Evolutionary conservation across 1,140 invertebrate species (phyloP), one percentile per base, ranked within the genome.

Genomic region (Drosophila azteca): DNA sequence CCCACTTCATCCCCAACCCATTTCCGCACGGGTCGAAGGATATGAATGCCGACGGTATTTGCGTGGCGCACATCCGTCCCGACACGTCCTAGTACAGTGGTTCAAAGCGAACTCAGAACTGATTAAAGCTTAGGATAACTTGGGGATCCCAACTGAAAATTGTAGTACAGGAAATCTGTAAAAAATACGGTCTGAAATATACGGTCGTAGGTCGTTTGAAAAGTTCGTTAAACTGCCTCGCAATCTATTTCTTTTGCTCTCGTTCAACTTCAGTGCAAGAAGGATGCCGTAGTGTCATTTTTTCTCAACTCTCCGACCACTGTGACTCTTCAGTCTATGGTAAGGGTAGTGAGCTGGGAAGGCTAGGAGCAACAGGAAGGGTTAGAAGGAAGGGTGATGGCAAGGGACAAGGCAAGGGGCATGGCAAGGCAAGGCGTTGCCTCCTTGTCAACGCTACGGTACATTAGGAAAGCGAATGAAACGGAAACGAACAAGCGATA

Each of bases 401-500:
- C 8, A 9, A 15, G 20, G 43, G 24, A 3, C 9, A 5, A 13
- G 6, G 49, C n/a, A n/a, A n/a, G n/a, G n/a, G n/a, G n/a, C n/a
- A n/a, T n/a, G 8, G 49, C n/a, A n/a, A 24, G 52, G 39, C 45
- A 31, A 46, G 65, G 51, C 63, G 77, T 77, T 80, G 81, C 58
- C 52, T 74, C 73, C 82, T 84, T 87, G 81, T 85, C 81, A 87
- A 81, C 81, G 78, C 78, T 85, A 89, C 80, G 89, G 80, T 80
- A 78, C 91, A 92, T 83, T 83, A 88, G 69, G 70, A 82, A 85
- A 80, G 68, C 77, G 81, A 90, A 90, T 90, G 88, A 79, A 84
- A 80, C 81, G 88, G 88, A 90, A 90, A 90, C 81, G 88, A 90
- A 88, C 83, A 79, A 90, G 82, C 81, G 81, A 85, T 85, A 85